Evolutionary conservation across 2,113 vertebrate species (phyloP), one percentile per base, ranked within the genome.

Genomic region (Callipepla squamata): DNA sequence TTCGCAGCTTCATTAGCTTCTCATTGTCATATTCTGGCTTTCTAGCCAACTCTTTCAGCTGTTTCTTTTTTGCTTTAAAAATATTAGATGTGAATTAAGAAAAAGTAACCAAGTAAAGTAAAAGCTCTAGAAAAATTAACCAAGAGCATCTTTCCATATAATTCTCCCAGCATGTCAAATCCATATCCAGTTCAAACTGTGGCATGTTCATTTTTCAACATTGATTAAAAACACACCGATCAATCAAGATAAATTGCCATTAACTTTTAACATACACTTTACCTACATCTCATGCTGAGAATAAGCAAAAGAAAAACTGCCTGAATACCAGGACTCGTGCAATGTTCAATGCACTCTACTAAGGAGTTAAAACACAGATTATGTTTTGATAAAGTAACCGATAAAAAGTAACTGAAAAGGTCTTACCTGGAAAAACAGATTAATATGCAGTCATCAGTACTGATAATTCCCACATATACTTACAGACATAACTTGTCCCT

Each of bases 1-100:
- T 87, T 93, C 98, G 98, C 61, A 99, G 97, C 53, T 98, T 90
- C 15, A 85, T 94, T 84, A 99, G 96, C 69, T 97, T 98, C 83
- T 98, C 98, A 81, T 99, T 99, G 97, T 99, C 99, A 96, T 98
- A 97, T 57, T 98, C 80, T 18, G 98, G 97, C 9, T 97, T 98
- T 76, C 90, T 75, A 80, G 98, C 97, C 34, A 99, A 86, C 7
- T 55, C 85, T 93, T 98, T 92, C 94, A 99, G 97, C 42, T 96
- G 94, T 19, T 95, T 81, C 85, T 98, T 98, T 74, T 98, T 98
- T 13, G 96, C 99, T 99, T 97, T 67, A 96, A 94, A 81, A 94
- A 93, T 25, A 95, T 84, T 12, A 91, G 40, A 74, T 38, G 16
- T 34, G 93, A 93, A 86, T 84, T 84, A 93, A 76, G 47, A 90